phyloP scores from a whole-genome alignment of 2,888 invertebrate genomes.

The Oxycera nigricornis region DNA sequence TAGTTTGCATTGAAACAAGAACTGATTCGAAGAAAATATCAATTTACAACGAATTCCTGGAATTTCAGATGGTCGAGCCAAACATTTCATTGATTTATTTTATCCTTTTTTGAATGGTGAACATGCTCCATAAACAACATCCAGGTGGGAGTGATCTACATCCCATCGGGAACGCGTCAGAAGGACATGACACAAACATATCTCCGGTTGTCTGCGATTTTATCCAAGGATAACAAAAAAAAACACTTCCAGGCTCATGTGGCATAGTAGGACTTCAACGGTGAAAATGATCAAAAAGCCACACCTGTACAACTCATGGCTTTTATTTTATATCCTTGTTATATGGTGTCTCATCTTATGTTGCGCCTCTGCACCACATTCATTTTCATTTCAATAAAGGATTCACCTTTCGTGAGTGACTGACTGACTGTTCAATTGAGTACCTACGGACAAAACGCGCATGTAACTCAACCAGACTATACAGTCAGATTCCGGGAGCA shows the following conservation, averaged over 20 bases:
- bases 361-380: slow-evolving; percentile 1
- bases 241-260: neutral
- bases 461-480: neutral
- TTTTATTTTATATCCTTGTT: neutral
- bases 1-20: neutral
- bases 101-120: neutral
- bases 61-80: neutral
- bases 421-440: neutral
- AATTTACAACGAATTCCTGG: slow-evolving; percentile 1
- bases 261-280: neutral
- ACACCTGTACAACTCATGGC: neutral
- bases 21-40: neutral
- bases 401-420: neutral
- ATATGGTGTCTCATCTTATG: slow-evolving; percentile 9
- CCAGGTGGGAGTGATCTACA: neutral
- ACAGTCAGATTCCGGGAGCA: neutral
- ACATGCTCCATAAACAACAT: too few species aligned
- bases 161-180: too few species aligned
- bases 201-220: neutral
- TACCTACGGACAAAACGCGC: neutral
- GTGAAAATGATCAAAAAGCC: neutral
- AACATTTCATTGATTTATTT: slow-evolving; percentile 1
- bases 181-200: too few species aligned
- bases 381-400: neutral
- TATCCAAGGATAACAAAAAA: neutral